Evolutionary conservation across 2,113 vertebrate genomes (phyloP), one percentile per base, ranked within the genome.

Genomic region (Planiliza haematocheilus): DNA sequence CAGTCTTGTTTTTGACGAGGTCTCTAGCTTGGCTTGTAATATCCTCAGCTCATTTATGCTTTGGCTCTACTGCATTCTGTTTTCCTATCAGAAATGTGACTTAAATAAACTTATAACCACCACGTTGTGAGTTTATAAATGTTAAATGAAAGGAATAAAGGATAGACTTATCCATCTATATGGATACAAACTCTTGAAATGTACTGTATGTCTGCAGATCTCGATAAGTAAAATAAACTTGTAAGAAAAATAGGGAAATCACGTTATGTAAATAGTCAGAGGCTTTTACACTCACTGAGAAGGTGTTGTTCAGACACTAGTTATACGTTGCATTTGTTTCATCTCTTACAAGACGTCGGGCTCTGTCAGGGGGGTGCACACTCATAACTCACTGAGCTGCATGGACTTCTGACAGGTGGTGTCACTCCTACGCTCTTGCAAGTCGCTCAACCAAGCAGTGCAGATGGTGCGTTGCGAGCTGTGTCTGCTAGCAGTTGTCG

Each of bases 361-460:
- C 50, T 69, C 51, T 18, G 20, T 68, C 73, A 80, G 62, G 57
- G 70, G 21, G 45, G n/a, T 39, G 65, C 8, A 16, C 65, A 50
- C 9, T 41, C 45, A 42, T 46, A 74, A 30, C 24, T 72, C 17
- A 11, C 50, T 5, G 59, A 77, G 89, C 70, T 56, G 69, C 13
- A 46, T 38, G 52, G 79, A 74, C 76, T 68, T 30, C 55, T 85
- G 89, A 82, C 86, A 88, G 90, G 74, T 79, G 89, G 83, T 52
- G 86, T 82, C 81, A 85, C 89, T 86, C 90, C 90, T 65, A 88
- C 89, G 56, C 52, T 2, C 42, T 30, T 18, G 68, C 80, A 13
- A 71, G 73, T 58, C 42, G 60, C 74, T 82, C 86, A n/a, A 20
- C 55, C 64, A 37, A 68, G 68, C 51, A 10, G 77, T 74, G 70